Percentiles rank a stretch among this genome's conserved stretches.
phyloP scores from a whole-genome alignment of 2,797 vertebrate genomes.

The Pachyuromys duprasi region DNA sequence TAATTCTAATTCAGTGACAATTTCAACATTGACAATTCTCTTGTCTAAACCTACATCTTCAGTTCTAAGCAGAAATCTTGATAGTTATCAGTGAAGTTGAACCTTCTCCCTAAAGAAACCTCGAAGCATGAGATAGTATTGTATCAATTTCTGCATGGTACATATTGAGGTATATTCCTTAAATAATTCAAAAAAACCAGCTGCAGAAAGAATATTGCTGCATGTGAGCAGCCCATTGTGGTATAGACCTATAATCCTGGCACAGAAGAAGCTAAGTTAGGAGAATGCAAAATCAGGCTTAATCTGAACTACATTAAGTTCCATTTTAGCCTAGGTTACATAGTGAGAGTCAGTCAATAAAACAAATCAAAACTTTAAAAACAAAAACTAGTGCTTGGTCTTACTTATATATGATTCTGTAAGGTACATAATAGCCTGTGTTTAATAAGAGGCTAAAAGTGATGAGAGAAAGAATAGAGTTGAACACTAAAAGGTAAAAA shows the following conservation, averaged over 20 bases:
- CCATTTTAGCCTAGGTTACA: not conserved
- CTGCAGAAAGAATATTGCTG: not conserved
- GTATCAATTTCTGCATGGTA: not conserved
- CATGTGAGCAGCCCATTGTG: not conserved
- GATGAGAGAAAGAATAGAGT: not conserved
- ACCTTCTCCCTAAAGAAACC: not conserved
- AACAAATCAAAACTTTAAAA: not conserved
- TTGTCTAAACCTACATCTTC: conserved; percentile 5
- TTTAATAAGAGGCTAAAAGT: not conserved
- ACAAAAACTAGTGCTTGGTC: not conserved
- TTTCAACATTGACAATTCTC: conserved; percentile 30
- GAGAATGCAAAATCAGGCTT: not conserved
- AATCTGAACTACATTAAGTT: not conserved
- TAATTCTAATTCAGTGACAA: not conserved
- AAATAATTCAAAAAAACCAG: not conserved
- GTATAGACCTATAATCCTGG: not conserved
- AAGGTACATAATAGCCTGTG: not conserved
- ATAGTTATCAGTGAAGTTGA: not conserved
- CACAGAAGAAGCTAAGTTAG: no score
- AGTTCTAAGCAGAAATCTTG: not conserved
- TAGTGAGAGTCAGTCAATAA: not conserved
- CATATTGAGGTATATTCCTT: not conserved
- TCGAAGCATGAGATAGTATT: not conserved
- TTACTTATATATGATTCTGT: not conserved
- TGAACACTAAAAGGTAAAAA: not conserved